A percentile compares a stretch with the other conserved stretches of the same genome.
Conservation (phyloP, 2,888 invertebrate species). For the Leptarthrus brevirostris region DNA sequence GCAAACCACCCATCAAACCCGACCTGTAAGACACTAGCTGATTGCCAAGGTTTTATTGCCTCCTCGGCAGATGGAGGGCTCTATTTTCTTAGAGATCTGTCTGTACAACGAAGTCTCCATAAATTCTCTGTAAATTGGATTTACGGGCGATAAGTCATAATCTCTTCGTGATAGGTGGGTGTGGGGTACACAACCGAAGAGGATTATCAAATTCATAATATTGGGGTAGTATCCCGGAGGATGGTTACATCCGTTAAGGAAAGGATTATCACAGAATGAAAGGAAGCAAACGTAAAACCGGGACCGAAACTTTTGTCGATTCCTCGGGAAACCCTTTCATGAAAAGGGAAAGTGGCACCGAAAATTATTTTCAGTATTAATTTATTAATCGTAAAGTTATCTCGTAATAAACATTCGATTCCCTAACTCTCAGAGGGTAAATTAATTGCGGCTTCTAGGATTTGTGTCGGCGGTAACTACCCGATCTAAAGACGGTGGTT, state of each 20-base stretch:
- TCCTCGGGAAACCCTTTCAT: not conserved
- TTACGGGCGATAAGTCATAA: slow-evolving; percentile 51
- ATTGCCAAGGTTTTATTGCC: slow-evolving; percentile 6
- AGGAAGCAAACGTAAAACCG: not conserved
- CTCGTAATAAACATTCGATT: slow-evolving; percentile 46
- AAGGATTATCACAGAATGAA: not conserved
- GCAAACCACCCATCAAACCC: not conserved
- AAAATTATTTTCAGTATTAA: not conserved
- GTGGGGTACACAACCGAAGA: slow-evolving; percentile 2
- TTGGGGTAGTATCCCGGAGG: not conserved
- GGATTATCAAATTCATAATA: slow-evolving; percentile 11
- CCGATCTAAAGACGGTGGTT: not conserved
- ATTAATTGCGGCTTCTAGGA: slow-evolving; percentile 43
- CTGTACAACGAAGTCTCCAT: slow-evolving; percentile 23
- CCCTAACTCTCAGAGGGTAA: slow-evolving; percentile 13
- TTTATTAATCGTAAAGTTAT: slow-evolving; percentile 46
- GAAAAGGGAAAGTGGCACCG: not conserved
- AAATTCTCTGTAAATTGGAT: slow-evolving; percentile 51
- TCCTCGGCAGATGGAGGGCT: not conserved
- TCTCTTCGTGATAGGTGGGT: slow-evolving; percentile 16
- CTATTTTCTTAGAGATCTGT: not conserved
- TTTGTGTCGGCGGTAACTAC: not conserved
- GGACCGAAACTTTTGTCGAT: not conserved
- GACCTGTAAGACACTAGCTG: not conserved
- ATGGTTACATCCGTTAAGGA: not conserved